A percentile compares a stretch with the other conserved stretches of the same genome.
Evolutionary conservation across 2,113 vertebrate species (phyloP).

Genomic region (Alligator mississippiensis): DNA sequence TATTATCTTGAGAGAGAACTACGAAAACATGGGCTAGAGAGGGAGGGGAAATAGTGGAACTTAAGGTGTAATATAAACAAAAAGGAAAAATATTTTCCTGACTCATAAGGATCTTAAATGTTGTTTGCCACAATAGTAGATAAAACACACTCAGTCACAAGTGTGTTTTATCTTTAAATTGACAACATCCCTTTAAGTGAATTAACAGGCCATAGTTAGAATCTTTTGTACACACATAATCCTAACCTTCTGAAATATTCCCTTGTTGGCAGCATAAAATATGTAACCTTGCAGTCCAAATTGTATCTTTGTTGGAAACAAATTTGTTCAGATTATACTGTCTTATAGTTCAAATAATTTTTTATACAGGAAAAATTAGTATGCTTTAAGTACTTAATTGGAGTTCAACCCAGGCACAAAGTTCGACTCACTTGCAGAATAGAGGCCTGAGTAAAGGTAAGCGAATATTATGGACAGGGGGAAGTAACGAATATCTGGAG

Average conservation of each 20-base stretch:
- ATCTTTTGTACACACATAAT: background rate
- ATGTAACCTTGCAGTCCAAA: background rate
- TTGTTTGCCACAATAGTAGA: background rate
- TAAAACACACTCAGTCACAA: background rate
- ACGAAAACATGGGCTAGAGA: background rate
- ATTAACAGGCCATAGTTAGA: background rate
- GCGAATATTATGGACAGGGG: background rate
- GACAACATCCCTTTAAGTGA: background rate
- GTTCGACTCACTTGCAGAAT: background rate
- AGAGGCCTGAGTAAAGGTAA: background rate
- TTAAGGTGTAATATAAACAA: background rate
- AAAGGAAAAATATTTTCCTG: background rate
- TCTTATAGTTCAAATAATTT: background rate
- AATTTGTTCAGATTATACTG: background rate
- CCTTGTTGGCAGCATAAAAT: background rate
- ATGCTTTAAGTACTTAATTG: background rate
- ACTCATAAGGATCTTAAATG: background rate
- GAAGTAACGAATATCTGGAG: background rate
- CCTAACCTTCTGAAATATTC: background rate
- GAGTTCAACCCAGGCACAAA: background rate
- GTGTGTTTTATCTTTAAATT: background rate
- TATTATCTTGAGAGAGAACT: background rate
- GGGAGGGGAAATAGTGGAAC: background rate
- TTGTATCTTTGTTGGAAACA: rapidly evolving
- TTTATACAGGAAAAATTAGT: background rate